phyloP scores from a whole-genome alignment of 2,113 vertebrate species.

The Burhinus bistriatus region DNA sequence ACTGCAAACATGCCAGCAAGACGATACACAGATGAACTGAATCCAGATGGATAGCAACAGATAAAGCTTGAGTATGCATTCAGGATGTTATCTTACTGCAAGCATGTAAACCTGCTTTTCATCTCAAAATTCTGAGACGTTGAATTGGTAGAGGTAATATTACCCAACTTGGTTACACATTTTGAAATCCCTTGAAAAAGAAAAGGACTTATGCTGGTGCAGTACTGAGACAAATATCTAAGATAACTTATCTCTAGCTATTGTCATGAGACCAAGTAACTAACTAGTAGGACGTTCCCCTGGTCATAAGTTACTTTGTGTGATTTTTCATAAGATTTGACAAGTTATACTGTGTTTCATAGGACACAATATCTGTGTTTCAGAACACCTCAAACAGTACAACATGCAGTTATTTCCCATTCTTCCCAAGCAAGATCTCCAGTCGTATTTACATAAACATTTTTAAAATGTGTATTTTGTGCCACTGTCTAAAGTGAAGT shows the following conservation, averaged over 20 bases:
- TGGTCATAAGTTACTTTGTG: background rate
- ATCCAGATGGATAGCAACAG: constrained; percentile 6
- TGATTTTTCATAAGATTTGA: background rate
- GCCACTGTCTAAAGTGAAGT: background rate
- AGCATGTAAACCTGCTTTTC: constrained; percentile 23
- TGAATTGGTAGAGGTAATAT: background rate
- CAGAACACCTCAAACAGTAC: background rate
- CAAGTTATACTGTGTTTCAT: background rate
- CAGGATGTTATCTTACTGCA: constrained; percentile 45
- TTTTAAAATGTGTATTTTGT: background rate
- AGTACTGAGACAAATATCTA: background rate
- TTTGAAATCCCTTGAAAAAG: constrained; percentile 48
- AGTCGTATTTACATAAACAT: background rate
- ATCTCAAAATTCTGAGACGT: constrained; percentile 19
- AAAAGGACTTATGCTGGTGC: background rate
- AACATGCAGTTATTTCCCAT: background rate
- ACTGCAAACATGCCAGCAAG: background rate
- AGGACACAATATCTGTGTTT: background rate
- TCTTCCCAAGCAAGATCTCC: background rate
- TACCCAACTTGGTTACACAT: background rate
- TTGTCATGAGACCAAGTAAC: background rate
- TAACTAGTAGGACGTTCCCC: background rate
- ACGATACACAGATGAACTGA: constrained; percentile 26
- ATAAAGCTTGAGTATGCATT: constrained; percentile 24
- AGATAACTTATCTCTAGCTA: constrained; percentile 10